Percentiles rank a stretch among this genome's conserved stretches.
These are phyloP conservation scores for Oreonectes daqikongensis DNA, from an alignment of 2,797 vertebrate genomes.

Conservation along the genomic window DNA sequence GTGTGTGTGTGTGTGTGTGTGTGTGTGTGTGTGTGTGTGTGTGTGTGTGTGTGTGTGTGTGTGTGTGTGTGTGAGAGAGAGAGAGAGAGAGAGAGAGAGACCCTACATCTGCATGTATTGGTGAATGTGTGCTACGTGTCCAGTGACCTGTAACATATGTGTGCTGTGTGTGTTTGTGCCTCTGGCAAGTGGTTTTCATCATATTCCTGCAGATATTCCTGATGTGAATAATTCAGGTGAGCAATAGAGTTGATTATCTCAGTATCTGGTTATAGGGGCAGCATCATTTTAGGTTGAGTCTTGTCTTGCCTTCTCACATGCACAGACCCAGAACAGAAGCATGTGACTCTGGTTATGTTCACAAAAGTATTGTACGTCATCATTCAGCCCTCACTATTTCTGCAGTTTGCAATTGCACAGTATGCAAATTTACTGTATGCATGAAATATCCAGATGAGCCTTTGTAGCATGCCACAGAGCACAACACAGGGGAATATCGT, in stretches of 20 bases:
- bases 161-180: slow-evolving; percentile 38
- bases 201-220: slow-evolving; percentile 28
- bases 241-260: slow-evolving; percentile 40
- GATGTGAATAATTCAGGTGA: slow-evolving; percentile 29
- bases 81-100: too few relatives aligned
- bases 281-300: too few relatives aligned
- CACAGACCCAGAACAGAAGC: not conserved
- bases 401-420: not conserved
- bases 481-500: not conserved
- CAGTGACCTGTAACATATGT: slow-evolving; percentile 31
- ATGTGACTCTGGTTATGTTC: not conserved
- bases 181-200: slow-evolving; percentile 41
- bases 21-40: not conserved
- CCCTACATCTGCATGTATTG: slow-evolving; percentile 20
- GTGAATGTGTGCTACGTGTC: slow-evolving; percentile 12
- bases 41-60: too few relatives aligned
- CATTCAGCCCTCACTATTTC: not conserved
- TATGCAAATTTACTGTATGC: slow-evolving; percentile 1
- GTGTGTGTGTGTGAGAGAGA: too few relatives aligned
- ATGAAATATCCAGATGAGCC: not conserved
- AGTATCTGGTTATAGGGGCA: slow-evolving; percentile 19
- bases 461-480: not conserved
- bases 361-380: not conserved
- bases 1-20: too few relatives aligned
- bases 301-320: slow-evolving; percentile 16